These are phyloP conservation scores for Gari tellinella DNA, from an alignment of 2,888 invertebrate species.

Conservation along the genomic window DNA sequence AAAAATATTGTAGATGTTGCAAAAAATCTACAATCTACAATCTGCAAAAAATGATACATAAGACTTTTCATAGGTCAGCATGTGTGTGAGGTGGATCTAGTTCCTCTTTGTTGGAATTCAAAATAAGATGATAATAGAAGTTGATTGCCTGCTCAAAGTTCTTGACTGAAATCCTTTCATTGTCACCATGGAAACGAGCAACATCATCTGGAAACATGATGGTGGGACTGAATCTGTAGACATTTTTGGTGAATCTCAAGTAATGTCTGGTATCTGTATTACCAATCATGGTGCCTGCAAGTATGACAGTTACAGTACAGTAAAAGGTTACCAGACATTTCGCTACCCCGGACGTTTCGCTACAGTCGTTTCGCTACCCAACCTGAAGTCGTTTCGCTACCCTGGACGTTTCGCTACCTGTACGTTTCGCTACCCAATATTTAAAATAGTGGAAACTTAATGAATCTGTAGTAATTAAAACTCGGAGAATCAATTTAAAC, in stretches of 20 bases:
- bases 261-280: constrained; percentile 86
- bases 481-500: too few species aligned
- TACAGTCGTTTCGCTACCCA: too few species aligned
- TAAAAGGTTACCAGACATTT: too few species aligned
- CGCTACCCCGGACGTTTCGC: too few species aligned
- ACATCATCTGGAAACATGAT: constrained; percentile 81
- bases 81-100: constrained; percentile 67
- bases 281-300: constrained; percentile 82
- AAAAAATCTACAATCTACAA: too few species aligned
- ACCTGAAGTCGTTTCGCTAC: too few species aligned
- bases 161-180: constrained; percentile 85
- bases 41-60: too few species aligned
- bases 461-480: too few species aligned
- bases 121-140: constrained; percentile 85
- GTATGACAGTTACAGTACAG: neutral
- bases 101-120: constrained; percentile 82
- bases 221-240: constrained; percentile 85
- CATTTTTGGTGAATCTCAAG: constrained; percentile 82
- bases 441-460: too few species aligned
- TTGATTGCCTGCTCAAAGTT: constrained; percentile 85
- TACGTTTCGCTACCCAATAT: too few species aligned
- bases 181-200: constrained; percentile 85
- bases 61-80: constrained; percentile 54
- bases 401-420: too few species aligned
- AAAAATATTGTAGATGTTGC: too few species aligned